phyloP scores from a whole-genome alignment of 1,140 invertebrate species.

The Calliphora vicina region DNA sequence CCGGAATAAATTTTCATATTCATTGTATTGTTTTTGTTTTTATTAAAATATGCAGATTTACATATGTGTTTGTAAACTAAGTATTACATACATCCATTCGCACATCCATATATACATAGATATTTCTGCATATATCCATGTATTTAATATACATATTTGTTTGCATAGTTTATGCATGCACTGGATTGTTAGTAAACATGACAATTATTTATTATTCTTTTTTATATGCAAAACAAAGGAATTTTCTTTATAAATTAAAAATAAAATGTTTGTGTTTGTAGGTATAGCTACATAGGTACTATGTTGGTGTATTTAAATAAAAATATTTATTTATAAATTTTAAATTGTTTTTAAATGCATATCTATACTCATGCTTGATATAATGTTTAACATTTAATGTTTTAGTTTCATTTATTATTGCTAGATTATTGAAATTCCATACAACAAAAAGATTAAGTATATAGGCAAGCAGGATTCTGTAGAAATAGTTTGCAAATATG shows the following conservation, averaged over 20 bases:
- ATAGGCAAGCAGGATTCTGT: too few relatives aligned
- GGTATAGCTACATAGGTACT: too few relatives aligned
- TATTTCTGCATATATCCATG: not conserved
- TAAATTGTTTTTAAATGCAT: not conserved
- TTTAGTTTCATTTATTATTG: not conserved
- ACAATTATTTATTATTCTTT: not conserved
- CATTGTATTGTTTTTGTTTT: not conserved
- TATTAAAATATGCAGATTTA: not conserved
- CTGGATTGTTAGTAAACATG: not conserved
- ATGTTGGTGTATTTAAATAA: not conserved
- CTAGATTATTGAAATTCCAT: not conserved
- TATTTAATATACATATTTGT: not conserved
- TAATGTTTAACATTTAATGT: not conserved
- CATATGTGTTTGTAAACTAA: not conserved
- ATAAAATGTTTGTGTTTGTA: not conserved
- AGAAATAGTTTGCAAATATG: too few relatives aligned
- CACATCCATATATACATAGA: not conserved
- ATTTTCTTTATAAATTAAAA: constrained; percentile 3
- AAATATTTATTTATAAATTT: not conserved
- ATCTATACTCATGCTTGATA: not conserved
- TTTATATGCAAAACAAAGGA: not conserved
- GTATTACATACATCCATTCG: not conserved
- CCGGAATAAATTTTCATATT: constrained; percentile 12
- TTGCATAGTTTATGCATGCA: not conserved
- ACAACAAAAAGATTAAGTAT: too few relatives aligned